These are phyloP conservation scores for Entomobrya multifasciata DNA, from an alignment of 2,888 invertebrate genomes.

Conservation along the genomic window DNA sequence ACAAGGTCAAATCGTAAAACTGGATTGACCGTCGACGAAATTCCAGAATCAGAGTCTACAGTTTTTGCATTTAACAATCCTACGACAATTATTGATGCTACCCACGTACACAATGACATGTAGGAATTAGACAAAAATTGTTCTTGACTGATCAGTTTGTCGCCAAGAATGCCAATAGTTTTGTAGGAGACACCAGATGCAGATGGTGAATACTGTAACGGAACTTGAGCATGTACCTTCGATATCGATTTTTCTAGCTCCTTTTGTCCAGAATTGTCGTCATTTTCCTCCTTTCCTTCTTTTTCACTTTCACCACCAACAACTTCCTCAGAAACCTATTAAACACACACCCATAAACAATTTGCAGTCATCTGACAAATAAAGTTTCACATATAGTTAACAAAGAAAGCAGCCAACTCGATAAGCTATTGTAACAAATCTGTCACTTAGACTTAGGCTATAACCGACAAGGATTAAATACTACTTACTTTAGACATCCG, in stretches of 20 bases:
- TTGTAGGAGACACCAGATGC: conserved; percentile 56
- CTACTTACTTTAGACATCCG: conserved; percentile 56
- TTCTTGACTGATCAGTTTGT: conserved; percentile 49
- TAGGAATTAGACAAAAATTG: conserved; percentile 55
- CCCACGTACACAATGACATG: conserved; percentile 33
- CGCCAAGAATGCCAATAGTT: conserved; percentile 58
- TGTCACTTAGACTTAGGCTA: neutral
- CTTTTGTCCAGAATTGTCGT: conserved; percentile 23
- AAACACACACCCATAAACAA: conserved; percentile 57
- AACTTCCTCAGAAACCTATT: conserved; percentile 54
- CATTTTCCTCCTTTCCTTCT: conserved; percentile 41
- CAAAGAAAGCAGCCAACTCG: neutral
- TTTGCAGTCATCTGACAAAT: conserved; percentile 43
- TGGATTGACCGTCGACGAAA: neutral
- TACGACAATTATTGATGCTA: conserved; percentile 53
- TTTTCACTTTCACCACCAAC: conserved; percentile 34
- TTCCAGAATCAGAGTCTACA: too few relatives aligned
- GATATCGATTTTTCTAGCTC: conserved; percentile 51
- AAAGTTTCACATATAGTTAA: neutral
- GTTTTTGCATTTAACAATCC: conserved; percentile 29
- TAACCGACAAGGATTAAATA: neutral
- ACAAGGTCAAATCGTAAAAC: conserved; percentile 31
- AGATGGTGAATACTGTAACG: conserved; percentile 63
- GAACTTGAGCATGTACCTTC: conserved; percentile 72
- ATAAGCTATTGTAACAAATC: neutral